A percentile compares a stretch with the other conserved stretches of the same genome.
These are phyloP conservation scores for Lepilemur ruficaudatus DNA, from an alignment of 2,797 vertebrate species.

Conservation along the genomic window DNA sequence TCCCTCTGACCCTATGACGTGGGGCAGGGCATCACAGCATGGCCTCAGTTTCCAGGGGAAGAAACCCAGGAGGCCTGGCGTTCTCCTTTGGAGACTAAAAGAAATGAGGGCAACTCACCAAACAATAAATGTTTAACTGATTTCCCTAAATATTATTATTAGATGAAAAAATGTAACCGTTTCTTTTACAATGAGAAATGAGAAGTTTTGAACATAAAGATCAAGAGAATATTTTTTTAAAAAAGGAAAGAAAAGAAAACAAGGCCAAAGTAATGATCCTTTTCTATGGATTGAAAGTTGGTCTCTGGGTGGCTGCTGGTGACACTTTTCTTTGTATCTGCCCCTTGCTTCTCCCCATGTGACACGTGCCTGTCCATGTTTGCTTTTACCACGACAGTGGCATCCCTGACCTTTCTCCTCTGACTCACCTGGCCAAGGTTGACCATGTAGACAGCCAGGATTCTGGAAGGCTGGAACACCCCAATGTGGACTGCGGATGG, in stretches of 20 bases:
- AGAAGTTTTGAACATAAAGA: not conserved
- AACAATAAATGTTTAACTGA: not conserved
- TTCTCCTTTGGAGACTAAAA: constrained; percentile 23
- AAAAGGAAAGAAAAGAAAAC: not conserved
- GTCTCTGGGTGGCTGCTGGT: not conserved
- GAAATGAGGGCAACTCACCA: not conserved
- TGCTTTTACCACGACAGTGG: not conserved
- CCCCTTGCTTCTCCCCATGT: not conserved
- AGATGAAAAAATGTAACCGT: not conserved
- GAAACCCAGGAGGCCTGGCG: not conserved
- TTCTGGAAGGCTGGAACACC: not conserved
- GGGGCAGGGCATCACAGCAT: not conserved
- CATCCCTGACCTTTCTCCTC: constrained; percentile 34
- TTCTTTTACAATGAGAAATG: not conserved
- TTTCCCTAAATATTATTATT: constrained; percentile 14
- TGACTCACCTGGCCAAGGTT: not conserved
- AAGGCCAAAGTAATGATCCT: not conserved
- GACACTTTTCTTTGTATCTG: not conserved
- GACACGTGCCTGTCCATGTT: not conserved
- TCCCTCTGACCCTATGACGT: not conserved
- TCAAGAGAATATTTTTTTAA: not conserved
- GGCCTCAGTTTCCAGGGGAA: not conserved
- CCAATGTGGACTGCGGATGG: not conserved
- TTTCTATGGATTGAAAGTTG: not conserved
- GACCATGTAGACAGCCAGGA: not conserved